A percentile compares a stretch with the other conserved stretches of the same genome.
Conservation (phyloP, 2,113 vertebrate genomes). For the Sciurus niger region DNA sequence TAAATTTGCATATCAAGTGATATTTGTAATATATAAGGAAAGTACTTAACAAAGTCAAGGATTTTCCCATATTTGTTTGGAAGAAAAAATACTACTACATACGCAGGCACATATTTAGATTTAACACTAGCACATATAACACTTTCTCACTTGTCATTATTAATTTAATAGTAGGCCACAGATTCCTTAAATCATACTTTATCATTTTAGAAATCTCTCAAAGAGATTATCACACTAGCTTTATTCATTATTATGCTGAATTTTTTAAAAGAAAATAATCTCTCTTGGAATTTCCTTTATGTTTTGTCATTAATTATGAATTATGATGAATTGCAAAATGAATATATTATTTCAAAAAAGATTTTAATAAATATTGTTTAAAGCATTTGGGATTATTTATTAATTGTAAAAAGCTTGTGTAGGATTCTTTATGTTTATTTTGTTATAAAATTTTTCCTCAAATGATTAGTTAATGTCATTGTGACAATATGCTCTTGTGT, state of each 20-base stretch:
- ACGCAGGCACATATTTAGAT: neutral
- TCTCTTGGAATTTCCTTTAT: conserved; percentile 9
- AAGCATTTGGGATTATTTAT: neutral
- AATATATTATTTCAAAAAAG: neutral
- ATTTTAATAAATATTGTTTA: neutral
- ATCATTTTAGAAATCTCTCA: neutral
- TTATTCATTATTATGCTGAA: neutral
- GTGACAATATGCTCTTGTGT: neutral
- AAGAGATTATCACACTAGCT: neutral
- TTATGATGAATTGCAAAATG: neutral
- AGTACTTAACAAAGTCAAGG: neutral
- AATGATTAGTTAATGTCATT: neutral
- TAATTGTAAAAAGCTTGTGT: neutral
- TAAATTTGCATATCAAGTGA: conserved; percentile 64
- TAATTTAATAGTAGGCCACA: conserved; percentile 4
- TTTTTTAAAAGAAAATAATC: conserved; percentile 50
- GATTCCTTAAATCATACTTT: conserved; percentile 36
- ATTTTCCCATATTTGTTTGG: neutral
- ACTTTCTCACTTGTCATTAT: neutral
- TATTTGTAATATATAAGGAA: neutral
- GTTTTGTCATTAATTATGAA: neutral
- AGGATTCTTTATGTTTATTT: neutral
- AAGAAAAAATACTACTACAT: neutral
- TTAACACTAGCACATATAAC: neutral
- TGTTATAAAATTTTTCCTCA: neutral